Conservation (phyloP, 2,113 vertebrate genomes). For the Gopherus evgoodei region DNA sequence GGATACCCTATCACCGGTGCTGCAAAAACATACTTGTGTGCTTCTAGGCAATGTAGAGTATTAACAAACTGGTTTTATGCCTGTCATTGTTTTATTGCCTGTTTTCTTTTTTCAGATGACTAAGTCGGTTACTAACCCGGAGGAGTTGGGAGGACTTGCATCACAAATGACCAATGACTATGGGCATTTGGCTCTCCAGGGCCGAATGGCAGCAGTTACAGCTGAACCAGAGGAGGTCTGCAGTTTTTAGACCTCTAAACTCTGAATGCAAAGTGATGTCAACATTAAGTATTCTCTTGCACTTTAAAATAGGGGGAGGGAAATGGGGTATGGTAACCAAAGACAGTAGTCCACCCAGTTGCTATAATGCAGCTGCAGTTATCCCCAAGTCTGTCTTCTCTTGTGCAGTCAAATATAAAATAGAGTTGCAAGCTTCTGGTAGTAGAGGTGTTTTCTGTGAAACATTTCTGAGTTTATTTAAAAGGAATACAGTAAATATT, state of each 20-base stretch:
- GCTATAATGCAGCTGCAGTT: neutral
- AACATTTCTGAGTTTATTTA: neutral
- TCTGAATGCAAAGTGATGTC: neutral
- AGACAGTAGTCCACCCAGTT: accelerated
- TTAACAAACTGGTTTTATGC: slow-evolving; percentile 78
- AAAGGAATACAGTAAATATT: accelerated
- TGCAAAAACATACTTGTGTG: slow-evolving; percentile 42
- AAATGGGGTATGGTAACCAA: neutral
- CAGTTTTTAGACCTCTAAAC: slow-evolving; percentile 60
- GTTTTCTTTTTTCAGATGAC: slow-evolving; percentile 92
- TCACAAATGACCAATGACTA: slow-evolving; percentile 99
- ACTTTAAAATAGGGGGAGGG: neutral
- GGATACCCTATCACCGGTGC: neutral
- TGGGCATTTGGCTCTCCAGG: slow-evolving; percentile 94
- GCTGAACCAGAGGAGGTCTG: slow-evolving; percentile 97
- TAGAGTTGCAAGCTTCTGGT: neutral
- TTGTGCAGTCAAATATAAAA: neutral
- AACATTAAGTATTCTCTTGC: neutral
- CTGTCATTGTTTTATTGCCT: slow-evolving; percentile 74
- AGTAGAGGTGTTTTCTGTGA: neutral
- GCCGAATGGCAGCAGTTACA: slow-evolving; percentile 94
- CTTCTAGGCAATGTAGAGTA: slow-evolving; percentile 51
- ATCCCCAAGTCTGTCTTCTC: neutral
- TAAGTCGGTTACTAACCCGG: slow-evolving; percentile 97
- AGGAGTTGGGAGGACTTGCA: slow-evolving; percentile 96